phyloP scores from a whole-genome alignment of 2,113 vertebrate species.

The Morone chrysops region DNA sequence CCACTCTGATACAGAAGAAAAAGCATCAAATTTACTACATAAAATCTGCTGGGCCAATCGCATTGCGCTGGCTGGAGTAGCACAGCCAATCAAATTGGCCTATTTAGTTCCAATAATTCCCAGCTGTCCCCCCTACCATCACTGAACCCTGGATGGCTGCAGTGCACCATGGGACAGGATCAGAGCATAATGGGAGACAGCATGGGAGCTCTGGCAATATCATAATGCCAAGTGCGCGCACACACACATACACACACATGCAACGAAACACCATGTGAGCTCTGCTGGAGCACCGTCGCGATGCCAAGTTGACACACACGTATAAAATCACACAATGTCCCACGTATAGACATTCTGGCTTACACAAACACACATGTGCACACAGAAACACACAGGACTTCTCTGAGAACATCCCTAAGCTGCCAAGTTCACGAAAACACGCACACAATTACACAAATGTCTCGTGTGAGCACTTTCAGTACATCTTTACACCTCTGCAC shows the following conservation, averaged over 20 bases:
- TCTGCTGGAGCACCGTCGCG: slow-evolving; percentile 29
- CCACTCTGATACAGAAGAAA: slow-evolving; percentile 51
- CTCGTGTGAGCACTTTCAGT: slow-evolving; percentile 27
- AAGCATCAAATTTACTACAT: slow-evolving; percentile 55
- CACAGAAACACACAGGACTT: slow-evolving; percentile 40
- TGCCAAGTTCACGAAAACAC: slow-evolving; percentile 51
- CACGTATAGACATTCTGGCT: slow-evolving; percentile 18
- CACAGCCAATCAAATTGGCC: slow-evolving; percentile 62
- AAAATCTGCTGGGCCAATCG: slow-evolving; percentile 54
- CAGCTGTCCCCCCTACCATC: slow-evolving; percentile 64
- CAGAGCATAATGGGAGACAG: slow-evolving; percentile 75
- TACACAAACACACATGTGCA: background rate
- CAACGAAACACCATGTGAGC: slow-evolving; percentile 47
- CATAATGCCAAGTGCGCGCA: slow-evolving; percentile 49
- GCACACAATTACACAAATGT: slow-evolving; percentile 3
- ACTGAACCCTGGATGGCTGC: slow-evolving; percentile 68
- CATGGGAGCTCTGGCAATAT: slow-evolving; percentile 70
- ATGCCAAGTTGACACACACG: slow-evolving; percentile 64
- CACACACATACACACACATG: slow-evolving; percentile 5
- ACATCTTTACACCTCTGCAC: slow-evolving; percentile 45
- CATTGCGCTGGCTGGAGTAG: slow-evolving; percentile 10
- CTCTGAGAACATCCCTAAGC: slow-evolving; percentile 44
- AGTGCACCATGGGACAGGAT: slow-evolving; percentile 75
- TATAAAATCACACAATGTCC: slow-evolving; percentile 46
- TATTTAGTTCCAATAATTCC: slow-evolving; percentile 68